phyloP scores from a whole-genome alignment of 1,140 invertebrate genomes.

The Zaprionus tsacasi region DNA sequence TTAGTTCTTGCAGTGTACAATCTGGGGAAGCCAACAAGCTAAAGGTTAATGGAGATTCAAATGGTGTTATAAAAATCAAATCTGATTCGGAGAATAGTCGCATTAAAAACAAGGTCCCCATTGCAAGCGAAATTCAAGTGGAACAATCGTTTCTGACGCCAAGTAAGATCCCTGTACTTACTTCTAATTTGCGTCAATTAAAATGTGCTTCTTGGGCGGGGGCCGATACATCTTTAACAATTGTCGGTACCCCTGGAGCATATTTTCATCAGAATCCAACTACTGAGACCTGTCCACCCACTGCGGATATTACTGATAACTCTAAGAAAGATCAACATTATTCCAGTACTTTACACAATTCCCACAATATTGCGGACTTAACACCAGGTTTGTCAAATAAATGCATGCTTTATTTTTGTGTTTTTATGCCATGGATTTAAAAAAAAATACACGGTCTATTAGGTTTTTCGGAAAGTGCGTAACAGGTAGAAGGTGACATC shows the following conservation, averaged over 20 bases:
- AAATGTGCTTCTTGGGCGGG: slow-evolving; percentile 87
- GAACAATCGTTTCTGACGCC: slow-evolving; percentile 35
- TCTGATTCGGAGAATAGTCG: slow-evolving; percentile 20
- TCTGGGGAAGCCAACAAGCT: slow-evolving; percentile 14
- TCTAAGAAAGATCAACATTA: slow-evolving; percentile 31
- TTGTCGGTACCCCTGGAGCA: slow-evolving; percentile 12
- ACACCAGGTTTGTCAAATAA: slow-evolving; percentile 84
- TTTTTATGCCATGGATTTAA: too few relatives aligned
- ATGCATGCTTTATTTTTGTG: background rate
- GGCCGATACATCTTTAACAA: slow-evolving; percentile 57
- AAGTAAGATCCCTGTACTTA: slow-evolving; percentile 80
- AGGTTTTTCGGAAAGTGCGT: too few relatives aligned
- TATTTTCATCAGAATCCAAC: slow-evolving; percentile 19
- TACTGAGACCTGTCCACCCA: slow-evolving; percentile 13
- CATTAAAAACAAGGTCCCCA: slow-evolving; percentile 47
- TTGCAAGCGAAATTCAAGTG: slow-evolving; percentile 31
- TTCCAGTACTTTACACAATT: slow-evolving; percentile 56
- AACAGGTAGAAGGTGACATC: too few relatives aligned
- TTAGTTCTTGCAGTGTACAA: slow-evolving; percentile 16
- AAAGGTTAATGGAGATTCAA: slow-evolving; percentile 44
- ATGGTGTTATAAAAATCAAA: slow-evolving; percentile 31
- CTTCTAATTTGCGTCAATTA: slow-evolving; percentile 78
- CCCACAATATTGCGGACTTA: slow-evolving; percentile 75
- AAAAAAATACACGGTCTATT: too few relatives aligned
- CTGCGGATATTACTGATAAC: slow-evolving; percentile 27